A percentile compares a stretch with the other conserved stretches of the same genome.
Evolutionary conservation across 2,888 invertebrate species (phyloP).

Genomic region (Chironomus tentans): DNA sequence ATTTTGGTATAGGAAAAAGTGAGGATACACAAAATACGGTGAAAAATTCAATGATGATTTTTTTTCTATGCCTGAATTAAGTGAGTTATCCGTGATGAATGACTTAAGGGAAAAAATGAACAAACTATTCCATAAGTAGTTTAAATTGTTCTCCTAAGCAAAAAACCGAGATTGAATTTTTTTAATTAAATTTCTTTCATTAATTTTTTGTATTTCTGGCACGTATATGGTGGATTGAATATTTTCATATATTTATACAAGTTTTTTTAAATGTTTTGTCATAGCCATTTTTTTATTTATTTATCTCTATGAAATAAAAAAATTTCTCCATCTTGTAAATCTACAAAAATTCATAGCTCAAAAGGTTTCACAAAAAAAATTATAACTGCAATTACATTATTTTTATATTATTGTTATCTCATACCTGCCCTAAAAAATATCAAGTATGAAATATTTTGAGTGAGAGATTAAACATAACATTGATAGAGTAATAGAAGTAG

Average conservation of each 20-base stretch:
- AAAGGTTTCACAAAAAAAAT: background rate
- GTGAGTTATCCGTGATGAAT: too few relatives aligned
- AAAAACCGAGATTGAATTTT: background rate
- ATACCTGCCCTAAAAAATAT: too few relatives aligned
- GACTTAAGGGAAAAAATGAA: too few relatives aligned
- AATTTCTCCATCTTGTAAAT: background rate
- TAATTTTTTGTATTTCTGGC: background rate
- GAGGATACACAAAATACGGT: background rate
- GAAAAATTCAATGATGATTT: too few relatives aligned
- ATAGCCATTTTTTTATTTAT: conserved; percentile 1
- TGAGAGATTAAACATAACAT: too few relatives aligned
- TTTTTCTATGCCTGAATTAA: too few relatives aligned
- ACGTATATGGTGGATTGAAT: conserved; percentile 4
- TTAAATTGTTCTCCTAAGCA: background rate
- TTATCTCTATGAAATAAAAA: background rate
- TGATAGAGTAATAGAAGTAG: too few relatives aligned
- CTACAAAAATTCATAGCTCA: background rate
- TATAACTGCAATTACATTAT: too few relatives aligned
- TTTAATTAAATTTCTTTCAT: too few relatives aligned
- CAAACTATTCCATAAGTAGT: too few relatives aligned
- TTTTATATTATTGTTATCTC: too few relatives aligned
- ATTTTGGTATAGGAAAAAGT: background rate
- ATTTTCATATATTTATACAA: background rate
- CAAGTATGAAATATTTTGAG: too few relatives aligned
- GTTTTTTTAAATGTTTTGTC: background rate